Evolutionary conservation across 2,113 vertebrate genomes (phyloP), one percentile per base, ranked within the genome.

Genomic region (Ariopsis seemanni): DNA sequence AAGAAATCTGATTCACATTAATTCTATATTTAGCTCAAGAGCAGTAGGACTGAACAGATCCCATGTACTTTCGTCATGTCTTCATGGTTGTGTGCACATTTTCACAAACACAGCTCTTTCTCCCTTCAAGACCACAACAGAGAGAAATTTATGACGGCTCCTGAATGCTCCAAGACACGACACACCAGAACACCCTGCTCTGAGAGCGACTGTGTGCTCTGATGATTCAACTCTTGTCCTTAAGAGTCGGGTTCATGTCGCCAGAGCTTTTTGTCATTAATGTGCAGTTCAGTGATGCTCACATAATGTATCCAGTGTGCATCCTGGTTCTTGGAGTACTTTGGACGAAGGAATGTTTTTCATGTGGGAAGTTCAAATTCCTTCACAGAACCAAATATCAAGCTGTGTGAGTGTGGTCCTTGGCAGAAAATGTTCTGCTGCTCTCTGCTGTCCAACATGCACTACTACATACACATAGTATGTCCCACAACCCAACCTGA

Each of bases 341-440:
- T 55, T 30, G 53, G 77, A 55, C 7, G 9, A 17, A 57, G 52
- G 53, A 79, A 79, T 79, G 77, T 79, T 58, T 79, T 34, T 34
- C 25, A 71, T 57, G 62, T 72, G 65, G 22, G 30, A 87, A 20
- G 22, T 83, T 63, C 34, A 83, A 83, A 87, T 87, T 82, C 48
- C 62, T 83, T 15, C 75, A 42, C 85, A 86, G 87, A 83, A 88
- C 34, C 67, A 90, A 74, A 89, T 57, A 14, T 30, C 25, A 15
- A 30, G 53, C 10, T 34, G 83, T 91, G 15, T 57, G 65, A 42
- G 52, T 30, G 53, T 57, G 53, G 17, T 8, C 7, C n/a, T 9
- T 79, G 52, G 25, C 50, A 63, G 69, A 83, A 79, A 88, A 89
- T 90, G 65, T 92, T 93, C 91, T 89, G 93, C 91, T 89, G 91